phyloP scores from a whole-genome alignment of 2,113 vertebrate genomes.

The Apteryx owenii region DNA sequence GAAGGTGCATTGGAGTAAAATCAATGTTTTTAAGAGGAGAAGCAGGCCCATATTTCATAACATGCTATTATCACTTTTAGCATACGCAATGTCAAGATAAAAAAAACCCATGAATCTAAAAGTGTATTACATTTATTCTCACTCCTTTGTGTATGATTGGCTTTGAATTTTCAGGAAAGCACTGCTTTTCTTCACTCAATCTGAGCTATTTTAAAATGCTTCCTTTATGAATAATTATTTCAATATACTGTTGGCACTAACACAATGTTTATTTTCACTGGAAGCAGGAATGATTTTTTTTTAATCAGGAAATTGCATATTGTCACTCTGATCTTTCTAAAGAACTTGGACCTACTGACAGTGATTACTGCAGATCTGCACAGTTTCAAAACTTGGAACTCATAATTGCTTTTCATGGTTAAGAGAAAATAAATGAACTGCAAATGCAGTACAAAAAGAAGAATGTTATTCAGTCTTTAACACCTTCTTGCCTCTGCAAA shows the following conservation, averaged over 20 bases:
- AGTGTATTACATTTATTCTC: not conserved
- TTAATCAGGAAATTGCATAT: slow-evolving; percentile 18
- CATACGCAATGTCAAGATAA: not conserved
- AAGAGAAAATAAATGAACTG: not conserved
- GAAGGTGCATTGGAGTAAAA: not conserved
- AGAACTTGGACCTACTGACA: not conserved
- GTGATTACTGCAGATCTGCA: not conserved
- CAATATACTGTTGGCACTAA: not conserved
- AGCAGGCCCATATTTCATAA: not conserved
- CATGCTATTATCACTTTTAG: not conserved
- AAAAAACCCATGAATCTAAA: not conserved
- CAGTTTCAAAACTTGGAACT: not conserved
- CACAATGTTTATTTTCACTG: not conserved
- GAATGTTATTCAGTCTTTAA: not conserved
- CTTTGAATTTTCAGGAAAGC: not conserved
- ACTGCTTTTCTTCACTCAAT: not conserved
- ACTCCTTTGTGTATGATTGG: not conserved
- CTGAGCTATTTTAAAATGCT: not conserved
- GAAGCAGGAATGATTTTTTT: not conserved
- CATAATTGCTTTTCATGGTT: not conserved
- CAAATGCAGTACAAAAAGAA: not conserved
- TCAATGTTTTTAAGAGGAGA: not conserved
- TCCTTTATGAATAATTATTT: not conserved
- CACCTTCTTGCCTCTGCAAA: not conserved
- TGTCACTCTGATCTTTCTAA: not conserved